These are phyloP conservation scores for Pampusana beccarii DNA, from an alignment of 2,113 vertebrate species.

Conservation along the genomic window DNA sequence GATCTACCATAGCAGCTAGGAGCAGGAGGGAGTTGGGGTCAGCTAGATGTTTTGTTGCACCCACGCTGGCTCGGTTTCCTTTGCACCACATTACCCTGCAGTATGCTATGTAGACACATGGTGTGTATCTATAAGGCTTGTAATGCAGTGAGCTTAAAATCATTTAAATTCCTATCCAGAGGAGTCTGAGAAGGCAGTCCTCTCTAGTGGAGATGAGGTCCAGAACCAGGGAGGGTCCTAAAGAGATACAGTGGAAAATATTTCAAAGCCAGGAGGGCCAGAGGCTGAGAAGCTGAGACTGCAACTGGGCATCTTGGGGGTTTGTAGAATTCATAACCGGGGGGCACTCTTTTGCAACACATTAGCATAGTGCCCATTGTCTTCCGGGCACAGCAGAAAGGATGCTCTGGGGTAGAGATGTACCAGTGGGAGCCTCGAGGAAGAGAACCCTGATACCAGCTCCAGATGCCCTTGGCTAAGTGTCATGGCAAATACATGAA, in stretches of 20 bases:
- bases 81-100: background rate
- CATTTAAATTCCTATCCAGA: background rate
- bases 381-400: background rate
- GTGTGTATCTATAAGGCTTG: background rate
- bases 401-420: background rate
- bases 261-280: background rate
- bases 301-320: background rate
- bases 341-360: background rate
- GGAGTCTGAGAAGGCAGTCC: background rate
- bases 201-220: background rate
- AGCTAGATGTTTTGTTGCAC: background rate
- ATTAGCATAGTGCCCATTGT: accelerated
- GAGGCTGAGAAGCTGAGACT: background rate
- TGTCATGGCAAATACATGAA: background rate
- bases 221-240: background rate
- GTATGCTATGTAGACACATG: accelerated
- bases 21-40: background rate
- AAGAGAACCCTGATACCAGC: background rate
- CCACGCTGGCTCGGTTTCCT: background rate
- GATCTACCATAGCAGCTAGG: background rate
- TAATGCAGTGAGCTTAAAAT: background rate
- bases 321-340: background rate
- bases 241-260: background rate
- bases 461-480: background rate
- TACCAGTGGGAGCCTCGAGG: background rate